These are phyloP conservation scores for Propithecus coquereli DNA, from an alignment of 2,113 vertebrate genomes.

Conservation along the genomic window DNA sequence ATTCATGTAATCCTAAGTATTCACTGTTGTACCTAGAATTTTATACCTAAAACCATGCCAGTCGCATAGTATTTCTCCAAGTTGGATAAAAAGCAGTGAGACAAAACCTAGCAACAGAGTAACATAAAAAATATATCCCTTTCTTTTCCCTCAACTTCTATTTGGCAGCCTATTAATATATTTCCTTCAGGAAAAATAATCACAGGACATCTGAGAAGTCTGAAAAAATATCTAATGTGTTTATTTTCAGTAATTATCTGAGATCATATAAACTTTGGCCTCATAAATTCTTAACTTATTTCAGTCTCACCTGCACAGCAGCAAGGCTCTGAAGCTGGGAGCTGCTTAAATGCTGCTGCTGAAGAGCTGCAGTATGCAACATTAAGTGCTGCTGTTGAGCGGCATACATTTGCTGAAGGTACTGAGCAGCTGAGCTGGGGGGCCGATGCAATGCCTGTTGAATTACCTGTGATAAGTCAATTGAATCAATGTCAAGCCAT, in stretches of 20 bases:
- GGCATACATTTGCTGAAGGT: constrained; percentile 96
- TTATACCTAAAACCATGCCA: background rate
- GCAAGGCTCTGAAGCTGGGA: constrained; percentile 91
- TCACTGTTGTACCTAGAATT: constrained; percentile 15
- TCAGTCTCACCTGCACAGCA: constrained; percentile 88
- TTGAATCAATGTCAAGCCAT: constrained; percentile 42
- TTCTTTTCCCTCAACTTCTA: background rate
- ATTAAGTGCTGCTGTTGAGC: constrained; percentile 96
- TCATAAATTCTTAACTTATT: background rate
- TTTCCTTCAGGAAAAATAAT: constrained; percentile 5
- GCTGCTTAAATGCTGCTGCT: constrained; percentile 90
- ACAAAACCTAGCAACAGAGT: background rate
- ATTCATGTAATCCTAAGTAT: background rate
- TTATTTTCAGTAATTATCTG: background rate
- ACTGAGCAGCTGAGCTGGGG: constrained; percentile 93
- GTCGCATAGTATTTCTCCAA: background rate
- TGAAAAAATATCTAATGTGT: background rate
- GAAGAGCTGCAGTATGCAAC: constrained; percentile 93
- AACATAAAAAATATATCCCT: background rate
- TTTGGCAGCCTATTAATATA: background rate
- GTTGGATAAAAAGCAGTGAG: background rate
- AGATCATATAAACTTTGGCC: background rate
- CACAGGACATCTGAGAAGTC: background rate
- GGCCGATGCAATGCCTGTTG: constrained; percentile 94
- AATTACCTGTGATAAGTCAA: constrained; percentile 88